These are phyloP conservation scores for Cheilosia pagana DNA, from an alignment of 2,888 invertebrate species.

Conservation along the genomic window DNA sequence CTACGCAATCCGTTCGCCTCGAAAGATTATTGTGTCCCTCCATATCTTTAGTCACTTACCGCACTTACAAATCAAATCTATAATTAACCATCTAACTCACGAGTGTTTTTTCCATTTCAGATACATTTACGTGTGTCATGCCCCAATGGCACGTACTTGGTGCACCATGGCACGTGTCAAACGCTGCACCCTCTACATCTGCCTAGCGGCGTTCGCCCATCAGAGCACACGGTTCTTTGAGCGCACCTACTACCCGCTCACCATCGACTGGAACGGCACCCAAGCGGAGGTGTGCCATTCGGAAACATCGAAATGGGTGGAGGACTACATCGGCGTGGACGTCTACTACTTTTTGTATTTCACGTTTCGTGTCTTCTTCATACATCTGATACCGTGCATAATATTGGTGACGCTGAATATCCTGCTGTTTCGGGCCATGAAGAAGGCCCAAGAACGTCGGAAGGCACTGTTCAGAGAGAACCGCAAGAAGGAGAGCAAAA, in stretches of 20 bases:
- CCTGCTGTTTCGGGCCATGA: constrained; percentile 93
- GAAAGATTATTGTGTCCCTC: too few species aligned
- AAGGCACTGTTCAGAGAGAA: constrained; percentile 91
- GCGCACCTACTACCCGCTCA: constrained; percentile 85
- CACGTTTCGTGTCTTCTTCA: constrained; percentile 94
- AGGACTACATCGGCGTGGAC: constrained; percentile 87
- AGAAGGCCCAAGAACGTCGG: constrained; percentile 91
- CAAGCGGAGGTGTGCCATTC: constrained; percentile 88
- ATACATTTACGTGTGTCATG: constrained; percentile 97
- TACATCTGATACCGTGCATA: constrained; percentile 95
- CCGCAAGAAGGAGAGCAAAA: constrained; percentile 91
- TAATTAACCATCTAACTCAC: constrained; percentile 12
- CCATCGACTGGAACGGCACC: constrained; percentile 88
- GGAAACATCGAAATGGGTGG: constrained; percentile 89
- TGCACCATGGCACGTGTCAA: constrained; percentile 89
- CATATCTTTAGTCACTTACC: not conserved
- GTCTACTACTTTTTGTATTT: constrained; percentile 92
- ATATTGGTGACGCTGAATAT: constrained; percentile 94
- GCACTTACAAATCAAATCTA: not conserved
- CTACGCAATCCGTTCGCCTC: too few species aligned
- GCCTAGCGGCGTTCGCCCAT: constrained; percentile 90
- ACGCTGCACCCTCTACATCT: constrained; percentile 91
- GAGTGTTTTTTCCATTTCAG: constrained; percentile 76
- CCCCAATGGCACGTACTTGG: constrained; percentile 93
- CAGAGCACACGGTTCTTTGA: constrained; percentile 94